Evolutionary conservation across 1,140 invertebrate genomes (phyloP).

Genomic region (Penaeus chinensis): DNA sequence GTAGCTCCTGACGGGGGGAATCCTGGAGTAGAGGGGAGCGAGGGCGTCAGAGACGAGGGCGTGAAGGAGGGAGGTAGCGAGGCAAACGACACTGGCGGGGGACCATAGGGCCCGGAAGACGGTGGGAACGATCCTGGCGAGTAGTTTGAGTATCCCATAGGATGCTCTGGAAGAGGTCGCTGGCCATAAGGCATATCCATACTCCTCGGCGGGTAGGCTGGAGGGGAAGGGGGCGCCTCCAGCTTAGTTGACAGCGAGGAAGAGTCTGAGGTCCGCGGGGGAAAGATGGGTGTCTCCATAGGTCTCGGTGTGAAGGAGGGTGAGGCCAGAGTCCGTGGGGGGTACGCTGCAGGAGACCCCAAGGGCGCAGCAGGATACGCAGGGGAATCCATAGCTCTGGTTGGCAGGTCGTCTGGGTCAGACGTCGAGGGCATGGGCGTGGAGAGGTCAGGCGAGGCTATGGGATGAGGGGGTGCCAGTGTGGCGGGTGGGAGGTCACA

Average conservation of each 20-base stretch:
- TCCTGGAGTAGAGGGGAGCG: conserved; percentile 56
- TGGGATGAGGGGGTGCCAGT: conserved; percentile 55
- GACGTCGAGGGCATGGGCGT: conserved; percentile 58
- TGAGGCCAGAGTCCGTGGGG: conserved; percentile 53
- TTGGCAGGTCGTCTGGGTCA: conserved; percentile 51
- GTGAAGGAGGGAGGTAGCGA: conserved; percentile 62
- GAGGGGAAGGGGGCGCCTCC: conserved; percentile 57
- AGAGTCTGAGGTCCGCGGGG: conserved; percentile 49
- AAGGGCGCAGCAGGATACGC: conserved; percentile 47
- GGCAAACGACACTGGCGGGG: conserved; percentile 60
- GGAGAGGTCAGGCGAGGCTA: conserved; percentile 59
- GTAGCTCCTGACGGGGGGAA: conserved; percentile 59
- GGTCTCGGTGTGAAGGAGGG: conserved; percentile 50
- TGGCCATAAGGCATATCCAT: conserved; percentile 60
- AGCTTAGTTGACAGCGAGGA: conserved; percentile 47
- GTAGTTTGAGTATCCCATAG: conserved; percentile 61
- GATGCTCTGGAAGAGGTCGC: conserved; percentile 52
- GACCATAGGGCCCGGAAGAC: conserved; percentile 62
- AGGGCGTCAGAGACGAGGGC: conserved; percentile 57
- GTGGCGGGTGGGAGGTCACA: conserved; percentile 58
- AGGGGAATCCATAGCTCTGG: conserved; percentile 58
- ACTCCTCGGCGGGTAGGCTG: conserved; percentile 56
- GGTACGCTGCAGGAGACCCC: conserved; percentile 44
- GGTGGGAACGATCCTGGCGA: conserved; percentile 59
- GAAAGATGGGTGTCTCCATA: conserved; percentile 49